phyloP scores from a whole-genome alignment of 2,113 vertebrate genomes.

The Gallinago jamesoni region DNA sequence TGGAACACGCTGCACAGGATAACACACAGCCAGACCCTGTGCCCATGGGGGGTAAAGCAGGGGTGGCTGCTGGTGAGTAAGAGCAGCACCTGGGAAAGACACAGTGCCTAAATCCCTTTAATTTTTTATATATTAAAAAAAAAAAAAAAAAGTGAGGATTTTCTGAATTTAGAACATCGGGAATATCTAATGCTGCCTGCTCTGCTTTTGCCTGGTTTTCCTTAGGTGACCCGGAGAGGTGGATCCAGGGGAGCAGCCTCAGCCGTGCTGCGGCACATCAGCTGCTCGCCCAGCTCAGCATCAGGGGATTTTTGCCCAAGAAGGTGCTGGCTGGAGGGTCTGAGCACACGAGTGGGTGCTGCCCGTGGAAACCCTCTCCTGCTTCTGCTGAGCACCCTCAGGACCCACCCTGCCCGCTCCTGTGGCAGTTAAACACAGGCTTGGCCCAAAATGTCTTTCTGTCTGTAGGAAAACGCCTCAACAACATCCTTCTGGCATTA shows the following conservation, averaged over 20 bases:
- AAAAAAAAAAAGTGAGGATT: neutral
- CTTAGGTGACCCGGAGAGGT: neutral
- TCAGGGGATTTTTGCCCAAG: neutral
- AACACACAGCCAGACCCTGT: accelerated
- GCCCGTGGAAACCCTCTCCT: neutral
- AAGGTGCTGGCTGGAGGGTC: accelerated
- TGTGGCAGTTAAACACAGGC: neutral
- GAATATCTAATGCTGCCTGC: neutral
- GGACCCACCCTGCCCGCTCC: neutral
- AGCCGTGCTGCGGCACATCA: neutral
- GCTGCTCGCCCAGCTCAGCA: neutral
- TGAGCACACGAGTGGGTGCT: neutral
- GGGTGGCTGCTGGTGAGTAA: neutral
- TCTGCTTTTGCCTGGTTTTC: neutral
- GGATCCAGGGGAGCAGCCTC: neutral
- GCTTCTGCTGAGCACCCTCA: neutral
- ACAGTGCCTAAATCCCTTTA: neutral
- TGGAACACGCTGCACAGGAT: neutral
- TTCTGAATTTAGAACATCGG: neutral
- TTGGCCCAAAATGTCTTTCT: neutral
- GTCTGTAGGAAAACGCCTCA: neutral
- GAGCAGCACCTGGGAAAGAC: neutral
- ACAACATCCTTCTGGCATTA: neutral
- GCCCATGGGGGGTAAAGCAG: neutral
- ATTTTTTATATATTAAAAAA: neutral